Conservation (phyloP, 2,113 vertebrate genomes). For the Thinocorus orbignyianus region DNA sequence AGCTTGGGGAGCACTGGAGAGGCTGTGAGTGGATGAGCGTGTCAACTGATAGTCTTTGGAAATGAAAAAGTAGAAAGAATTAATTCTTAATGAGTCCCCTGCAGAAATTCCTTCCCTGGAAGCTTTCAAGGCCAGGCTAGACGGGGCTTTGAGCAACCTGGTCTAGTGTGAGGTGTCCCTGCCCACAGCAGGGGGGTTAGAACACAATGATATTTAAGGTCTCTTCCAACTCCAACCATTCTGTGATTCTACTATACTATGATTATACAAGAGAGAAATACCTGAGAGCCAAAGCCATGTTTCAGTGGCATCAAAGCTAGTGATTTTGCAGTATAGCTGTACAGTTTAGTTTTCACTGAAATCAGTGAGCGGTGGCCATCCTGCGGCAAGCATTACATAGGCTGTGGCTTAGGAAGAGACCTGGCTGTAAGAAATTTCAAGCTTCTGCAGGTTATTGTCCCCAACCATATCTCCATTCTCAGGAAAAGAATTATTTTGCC, state of each 20-base stretch:
- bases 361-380: background rate
- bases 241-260: too few species aligned
- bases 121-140: too few species aligned
- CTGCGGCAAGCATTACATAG: fast-evolving
- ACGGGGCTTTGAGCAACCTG: too few species aligned
- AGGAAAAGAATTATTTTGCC: background rate
- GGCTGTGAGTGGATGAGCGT: background rate
- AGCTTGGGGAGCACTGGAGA: background rate
- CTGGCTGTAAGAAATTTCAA: background rate
- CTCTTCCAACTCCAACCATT: too few species aligned
- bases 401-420: background rate
- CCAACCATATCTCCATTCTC: background rate
- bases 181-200: too few species aligned
- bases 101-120: background rate
- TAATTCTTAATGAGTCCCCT: background rate
- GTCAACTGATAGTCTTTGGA: background rate
- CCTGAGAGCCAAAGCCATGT: background rate
- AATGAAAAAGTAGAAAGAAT: background rate
- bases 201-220: too few species aligned
- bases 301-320: background rate
- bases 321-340: background rate
- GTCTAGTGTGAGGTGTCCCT: too few species aligned
- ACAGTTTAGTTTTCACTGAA: background rate
- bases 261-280: background rate
- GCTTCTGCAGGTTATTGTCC: background rate